Evolutionary conservation across 30 jellyfish, hydroid and myxozoan species (phyloP).

Genomic region (Mastigias papua): DNA sequence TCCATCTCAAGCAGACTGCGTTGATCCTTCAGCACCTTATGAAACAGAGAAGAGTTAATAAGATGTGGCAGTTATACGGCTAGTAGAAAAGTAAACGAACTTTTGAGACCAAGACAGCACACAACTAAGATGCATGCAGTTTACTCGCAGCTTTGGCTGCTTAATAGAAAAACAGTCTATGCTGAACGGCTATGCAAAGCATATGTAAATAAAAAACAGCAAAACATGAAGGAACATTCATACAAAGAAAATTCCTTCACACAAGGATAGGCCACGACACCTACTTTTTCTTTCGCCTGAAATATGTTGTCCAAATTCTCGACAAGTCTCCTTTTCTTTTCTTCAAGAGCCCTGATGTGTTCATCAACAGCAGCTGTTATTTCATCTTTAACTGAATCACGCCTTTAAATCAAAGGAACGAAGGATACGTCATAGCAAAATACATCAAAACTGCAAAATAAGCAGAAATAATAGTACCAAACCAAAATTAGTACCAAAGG

Average conservation of each 20-base stretch:
- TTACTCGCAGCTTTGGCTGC: no score
- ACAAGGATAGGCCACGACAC: not conserved
- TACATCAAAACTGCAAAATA: not conserved
- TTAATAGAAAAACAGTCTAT: no score
- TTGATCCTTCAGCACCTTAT: slow-evolving; percentile 89
- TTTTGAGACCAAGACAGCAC: no score
- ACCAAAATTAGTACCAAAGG: no score
- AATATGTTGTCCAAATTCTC: slow-evolving; percentile 65
- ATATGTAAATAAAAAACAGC: not conserved
- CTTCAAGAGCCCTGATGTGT: slow-evolving; percentile 83
- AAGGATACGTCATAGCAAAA: not conserved
- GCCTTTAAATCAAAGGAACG: slow-evolving; percentile 24
- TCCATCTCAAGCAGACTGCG: slow-evolving; percentile 81
- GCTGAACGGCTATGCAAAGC: no score
- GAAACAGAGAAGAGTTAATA: no score
- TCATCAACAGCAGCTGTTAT: slow-evolving; percentile 77
- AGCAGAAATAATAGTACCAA: no score
- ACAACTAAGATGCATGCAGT: no score
- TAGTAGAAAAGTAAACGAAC: no score
- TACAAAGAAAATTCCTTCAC: not conserved
- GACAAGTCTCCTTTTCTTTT: slow-evolving; percentile 75
- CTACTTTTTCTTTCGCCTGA: slow-evolving; percentile 81
- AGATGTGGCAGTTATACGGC: no score
- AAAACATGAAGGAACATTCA: not conserved
- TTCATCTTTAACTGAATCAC: slow-evolving; percentile 56